phyloP scores from a whole-genome alignment of 2,888 invertebrate genomes.

The Torymus tubicola region DNA sequence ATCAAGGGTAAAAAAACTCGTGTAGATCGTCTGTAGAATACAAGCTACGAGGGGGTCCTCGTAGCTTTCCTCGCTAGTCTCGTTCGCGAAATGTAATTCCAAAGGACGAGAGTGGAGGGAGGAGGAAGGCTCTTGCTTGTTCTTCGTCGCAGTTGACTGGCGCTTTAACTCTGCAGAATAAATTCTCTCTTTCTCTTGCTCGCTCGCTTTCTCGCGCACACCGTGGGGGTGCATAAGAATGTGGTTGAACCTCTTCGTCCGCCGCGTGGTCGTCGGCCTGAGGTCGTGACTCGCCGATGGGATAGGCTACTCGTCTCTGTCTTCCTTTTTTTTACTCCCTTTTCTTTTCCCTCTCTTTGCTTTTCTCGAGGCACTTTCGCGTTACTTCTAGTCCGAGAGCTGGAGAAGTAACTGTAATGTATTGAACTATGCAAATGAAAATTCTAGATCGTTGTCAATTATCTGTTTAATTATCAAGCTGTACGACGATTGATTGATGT shows the following conservation, averaged over 20 bases:
- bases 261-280: constrained; percentile 43
- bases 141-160: constrained; percentile 16
- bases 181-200: constrained; percentile 15
- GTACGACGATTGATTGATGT: no score
- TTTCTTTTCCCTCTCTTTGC: background rate
- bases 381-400: no score
- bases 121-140: background rate
- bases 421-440: no score
- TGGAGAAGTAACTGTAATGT: no score
- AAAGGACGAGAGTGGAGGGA: background rate
- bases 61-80: no score
- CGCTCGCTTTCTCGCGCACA: background rate
- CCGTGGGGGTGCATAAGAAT: constrained; percentile 58
- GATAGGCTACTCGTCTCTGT: background rate
- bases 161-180: constrained; percentile 23
- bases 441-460: no score
- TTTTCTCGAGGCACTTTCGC: background rate
- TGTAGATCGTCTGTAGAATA: no score
- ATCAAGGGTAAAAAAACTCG: no score
- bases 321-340: constrained; percentile 22
- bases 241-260: constrained; percentile 58
- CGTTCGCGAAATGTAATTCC: background rate
- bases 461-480: no score
- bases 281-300: constrained; percentile 52
- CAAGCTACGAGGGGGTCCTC: no score